Conservation (phyloP, 2,797 vertebrate genomes). For the Melanotaenia boesemani region DNA sequence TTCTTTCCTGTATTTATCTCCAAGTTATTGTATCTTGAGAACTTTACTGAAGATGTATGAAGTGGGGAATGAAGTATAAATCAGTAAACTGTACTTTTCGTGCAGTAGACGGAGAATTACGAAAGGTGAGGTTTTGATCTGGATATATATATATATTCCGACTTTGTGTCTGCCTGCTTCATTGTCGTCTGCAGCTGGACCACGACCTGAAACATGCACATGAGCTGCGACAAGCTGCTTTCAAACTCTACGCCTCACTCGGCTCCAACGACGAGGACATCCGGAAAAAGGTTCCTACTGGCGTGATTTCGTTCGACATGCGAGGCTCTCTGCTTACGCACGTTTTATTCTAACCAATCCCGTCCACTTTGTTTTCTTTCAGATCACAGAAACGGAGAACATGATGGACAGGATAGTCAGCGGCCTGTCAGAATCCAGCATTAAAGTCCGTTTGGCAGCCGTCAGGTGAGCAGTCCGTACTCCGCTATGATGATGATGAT, state of each 20-base stretch:
- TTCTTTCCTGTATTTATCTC: background rate
- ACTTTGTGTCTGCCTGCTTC: background rate
- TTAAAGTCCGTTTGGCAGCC: slow-evolving; percentile 98
- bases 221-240: slow-evolving; percentile 97
- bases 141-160: no score
- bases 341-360: background rate
- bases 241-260: slow-evolving; percentile 98
- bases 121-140: no score
- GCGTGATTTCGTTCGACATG: background rate
- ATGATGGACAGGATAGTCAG: slow-evolving; percentile 99
- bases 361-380: slow-evolving; percentile 31
- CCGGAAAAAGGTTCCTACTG: slow-evolving; percentile 91
- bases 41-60: background rate
- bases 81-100: no score
- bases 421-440: slow-evolving; percentile 97
- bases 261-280: slow-evolving; percentile 99
- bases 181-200: slow-evolving; percentile 86
- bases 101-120: no score
- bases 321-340: background rate
- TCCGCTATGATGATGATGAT: no score
- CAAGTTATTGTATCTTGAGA: background rate
- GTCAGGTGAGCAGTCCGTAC: slow-evolving; percentile 84
- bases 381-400: slow-evolving; percentile 99
- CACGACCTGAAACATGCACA: slow-evolving; percentile 98
- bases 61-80: no score